Percentiles rank a stretch among this genome's conserved stretches.
Evolutionary conservation across 2,888 invertebrate genomes (phyloP).

Genomic region (Griposia aprilina): DNA sequence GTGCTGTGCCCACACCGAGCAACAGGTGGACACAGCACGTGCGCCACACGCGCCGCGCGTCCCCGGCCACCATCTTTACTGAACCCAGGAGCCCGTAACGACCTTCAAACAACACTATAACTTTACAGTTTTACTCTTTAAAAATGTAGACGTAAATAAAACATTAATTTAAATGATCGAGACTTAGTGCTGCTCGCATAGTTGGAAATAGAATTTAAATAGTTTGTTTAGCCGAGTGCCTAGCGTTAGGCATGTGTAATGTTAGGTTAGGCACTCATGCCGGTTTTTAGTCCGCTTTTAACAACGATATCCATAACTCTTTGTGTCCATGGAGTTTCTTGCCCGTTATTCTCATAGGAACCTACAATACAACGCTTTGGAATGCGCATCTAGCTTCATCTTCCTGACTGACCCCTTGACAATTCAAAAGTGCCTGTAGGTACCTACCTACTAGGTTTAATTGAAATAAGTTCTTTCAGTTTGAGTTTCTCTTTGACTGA

Average conservation of each 20-base stretch:
- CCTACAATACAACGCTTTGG: not conserved
- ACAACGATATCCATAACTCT: slow-evolving; percentile 6
- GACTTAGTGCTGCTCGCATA: slow-evolving; percentile 66
- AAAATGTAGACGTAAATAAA: slow-evolving; percentile 71
- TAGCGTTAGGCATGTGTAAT: slow-evolving; percentile 56
- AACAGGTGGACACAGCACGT: slow-evolving; percentile 65
- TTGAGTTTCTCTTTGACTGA: not conserved
- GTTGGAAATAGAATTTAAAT: slow-evolving; percentile 68
- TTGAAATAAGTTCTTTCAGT: not conserved
- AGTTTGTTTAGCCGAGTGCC: slow-evolving; percentile 66
- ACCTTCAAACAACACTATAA: slow-evolving; percentile 61
- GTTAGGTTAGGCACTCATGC: slow-evolving; percentile 52
- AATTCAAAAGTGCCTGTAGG: not conserved
- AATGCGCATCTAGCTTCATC: not conserved
- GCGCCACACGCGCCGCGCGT: slow-evolving; percentile 46
- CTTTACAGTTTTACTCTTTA: slow-evolving; percentile 56
- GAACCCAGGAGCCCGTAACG: slow-evolving; percentile 59
- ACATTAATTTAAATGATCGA: slow-evolving; percentile 69
- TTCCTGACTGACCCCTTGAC: too few relatives aligned
- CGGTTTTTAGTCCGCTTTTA: slow-evolving; percentile 37
- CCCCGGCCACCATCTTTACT: slow-evolving; percentile 13
- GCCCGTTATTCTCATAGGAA: not conserved
- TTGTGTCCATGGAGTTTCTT: not conserved
- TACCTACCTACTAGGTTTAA: too few relatives aligned
- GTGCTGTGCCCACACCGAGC: not conserved